Base-by-base conservation (phyloP, 2,113 vertebrate genomes). In the Cisticola juncidis region DNA sequence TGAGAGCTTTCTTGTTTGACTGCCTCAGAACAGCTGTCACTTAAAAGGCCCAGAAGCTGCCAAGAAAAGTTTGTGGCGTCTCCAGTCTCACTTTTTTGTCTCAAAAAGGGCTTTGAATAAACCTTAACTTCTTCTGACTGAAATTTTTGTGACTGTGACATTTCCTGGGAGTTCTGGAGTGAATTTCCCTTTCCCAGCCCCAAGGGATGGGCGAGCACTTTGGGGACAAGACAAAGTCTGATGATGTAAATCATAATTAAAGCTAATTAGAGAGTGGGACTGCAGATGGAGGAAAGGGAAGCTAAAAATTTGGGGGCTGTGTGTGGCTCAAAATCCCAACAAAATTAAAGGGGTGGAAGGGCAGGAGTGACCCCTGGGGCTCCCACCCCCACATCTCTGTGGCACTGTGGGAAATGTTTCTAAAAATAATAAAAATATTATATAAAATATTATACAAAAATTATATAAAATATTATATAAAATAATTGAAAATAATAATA, bases 1-100 rank as follows among this genome's bases (percentile, higher is more conserved):
- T 2, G 44, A 94, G 29, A 40, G 5, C 68, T 56, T 70, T 31
- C 29, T 81, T 92, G 66, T 85, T 81, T 68, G 79, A 58, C 36
- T 85, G 22, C 12, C 64, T 68, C 14, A 69, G 62, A 74, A 87
- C 82, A 44, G 36, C 50, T 92, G 88, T 85, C 87, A 90, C 92
- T 89, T 93, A 29, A 91, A 94, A 94, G 86, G 48, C 65, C 24
- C 48, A 65, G 72, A 58, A 79, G 25, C 61, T 89, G 81, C 57
- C 61, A 71, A 60, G 38, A 47, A 65, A 91, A 92, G 61, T 72
- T 84, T 79, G 48, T 94, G 65, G 51, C 11, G 13, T 69, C 51
- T 94, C 61, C 45, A 42, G 9, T 51, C 17, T 72, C 17, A 35
- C 44, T 74, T 58, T 58, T 64, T 73, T 23, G 3, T 36, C 54